These are phyloP conservation scores for Sporophila hypoxantha DNA, from an alignment of 2,113 vertebrate genomes.

Conservation along the genomic window DNA sequence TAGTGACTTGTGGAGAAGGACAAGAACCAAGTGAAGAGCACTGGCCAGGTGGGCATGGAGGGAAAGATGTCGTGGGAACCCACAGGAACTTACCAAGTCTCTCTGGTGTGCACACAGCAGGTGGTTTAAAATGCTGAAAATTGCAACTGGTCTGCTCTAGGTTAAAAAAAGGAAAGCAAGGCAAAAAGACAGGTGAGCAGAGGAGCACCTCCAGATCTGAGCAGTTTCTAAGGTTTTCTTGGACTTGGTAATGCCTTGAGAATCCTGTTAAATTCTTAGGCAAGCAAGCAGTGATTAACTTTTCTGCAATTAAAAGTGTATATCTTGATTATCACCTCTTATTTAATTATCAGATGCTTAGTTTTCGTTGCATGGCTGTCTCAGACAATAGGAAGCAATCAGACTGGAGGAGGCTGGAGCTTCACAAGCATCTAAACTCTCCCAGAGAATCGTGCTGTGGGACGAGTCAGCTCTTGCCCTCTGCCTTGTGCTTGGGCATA, in stretches of 20 bases:
- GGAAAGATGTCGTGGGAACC: neutral
- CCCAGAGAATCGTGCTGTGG: neutral
- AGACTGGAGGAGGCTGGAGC: neutral
- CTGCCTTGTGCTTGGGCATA: neutral
- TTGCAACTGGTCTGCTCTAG: neutral
- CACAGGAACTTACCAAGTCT: neutral
- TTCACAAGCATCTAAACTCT: neutral
- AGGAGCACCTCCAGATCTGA: neutral
- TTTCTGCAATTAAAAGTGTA: neutral
- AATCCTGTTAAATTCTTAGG: neutral
- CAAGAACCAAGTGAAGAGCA: neutral
- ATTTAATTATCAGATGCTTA: neutral
- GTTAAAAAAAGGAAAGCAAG: neutral
- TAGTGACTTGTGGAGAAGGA: neutral
- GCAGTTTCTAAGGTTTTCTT: neutral
- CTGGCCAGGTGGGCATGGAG: neutral
- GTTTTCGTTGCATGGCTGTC: neutral
- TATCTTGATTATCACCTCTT: slow-evolving; percentile 3
- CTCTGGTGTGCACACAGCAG: neutral
- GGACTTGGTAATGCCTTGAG: neutral
- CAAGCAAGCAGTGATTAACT: neutral
- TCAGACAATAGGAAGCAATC: neutral
- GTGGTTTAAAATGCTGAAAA: neutral
- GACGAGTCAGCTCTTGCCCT: neutral
- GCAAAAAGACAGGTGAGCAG: neutral